Base-by-base conservation (phyloP, 2,113 vertebrate genomes). In the Plectropomus leopardus region DNA sequence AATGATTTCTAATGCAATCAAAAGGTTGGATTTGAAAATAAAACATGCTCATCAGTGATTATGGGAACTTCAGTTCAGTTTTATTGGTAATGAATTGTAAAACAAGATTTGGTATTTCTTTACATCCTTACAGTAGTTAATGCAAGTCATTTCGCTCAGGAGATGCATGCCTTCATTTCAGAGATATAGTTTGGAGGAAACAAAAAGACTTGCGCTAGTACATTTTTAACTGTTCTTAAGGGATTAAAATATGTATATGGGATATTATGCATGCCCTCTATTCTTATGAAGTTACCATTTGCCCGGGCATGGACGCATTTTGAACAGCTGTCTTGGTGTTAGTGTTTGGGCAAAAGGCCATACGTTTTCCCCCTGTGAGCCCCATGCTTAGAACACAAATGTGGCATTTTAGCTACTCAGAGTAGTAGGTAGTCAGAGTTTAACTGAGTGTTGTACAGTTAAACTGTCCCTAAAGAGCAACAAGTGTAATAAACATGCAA, bases 261-360 rank as follows among this genome's bases (percentile, higher is more conserved):
- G 32, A 6, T 26, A 36, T 30, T 57, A 32, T 28, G 17, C 21
- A 53, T 23, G 66, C 16, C 11, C 19, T 65, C 40, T 53, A 14
- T 75, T 17, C 15, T 57, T 57, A 72, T 85, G 32, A 53, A 72
- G 71, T 51, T 87, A 67, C 71, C 47, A 59, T 55, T 68, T 83
- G 44, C 48, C 71, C 7, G 2, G 1, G 4, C 66, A 78, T 47
- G 34, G 17, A 63, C 72, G 28, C 47, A 72, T 72, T 76, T 75
- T 69, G 47, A 60, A 69, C 72, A 82, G 76, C 80, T 85, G 68
- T 65, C 72, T 53, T 47, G 7, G 23, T 78, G 51, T 68, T 72
- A 70, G n/a, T n/a, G n/a, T n/a, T 17, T 72, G 74, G 55, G 78
- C 66, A 74, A 26, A 57, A 30, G 60, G 68, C 66, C 76, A 65